Evolutionary conservation across 2,113 vertebrate species (phyloP), one percentile per base, ranked within the genome.

Genomic region (Eurystomus gularis): DNA sequence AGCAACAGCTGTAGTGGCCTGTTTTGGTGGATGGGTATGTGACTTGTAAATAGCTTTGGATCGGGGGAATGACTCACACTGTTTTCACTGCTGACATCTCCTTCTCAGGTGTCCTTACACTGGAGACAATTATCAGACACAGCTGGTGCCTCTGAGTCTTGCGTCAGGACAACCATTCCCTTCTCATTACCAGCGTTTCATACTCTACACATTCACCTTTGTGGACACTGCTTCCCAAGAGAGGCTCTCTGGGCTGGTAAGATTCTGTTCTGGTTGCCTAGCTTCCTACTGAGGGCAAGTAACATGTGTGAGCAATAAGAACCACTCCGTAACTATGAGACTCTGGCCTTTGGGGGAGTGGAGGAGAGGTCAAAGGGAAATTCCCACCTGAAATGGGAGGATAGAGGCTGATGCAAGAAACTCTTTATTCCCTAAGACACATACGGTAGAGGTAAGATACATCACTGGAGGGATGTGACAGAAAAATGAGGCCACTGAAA

Each of bases 201-300:
- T 65, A 25, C 77, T 98, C 46, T 94, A 94, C 35, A 82, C 98
- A 3, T 98, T 98, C 86, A 93, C 96, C 31, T 98, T 98, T 86
- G 84, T 96, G 77, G 88, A 95, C 20, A 20, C 57, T 1, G 1
- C 26, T 4, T 66, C 91, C n/a, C 48, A 60, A 52, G 61, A 60
- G 55, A n/a, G 58, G 39, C 96, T 98, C 6, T 37, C 44, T 42
- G 97, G 95, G 35, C 86, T 77, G 94, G 95, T 98, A 97, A 40
- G 95, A 26, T 55, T 9, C 15, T 44, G 12, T 82, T 17, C 42
- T 51, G 25, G 2, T 8, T 79, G 48, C 4, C 6, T n/a, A 16
- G 17, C 21, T 91, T 87, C 42, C 25, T 70, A 5, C 0, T 71
- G 24, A 92, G n/a, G 20, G 65, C 42, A 60, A 72, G 39, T 60